phyloP scores from a whole-genome alignment of 2,797 vertebrate genomes.

The Tragopan temminckii region DNA sequence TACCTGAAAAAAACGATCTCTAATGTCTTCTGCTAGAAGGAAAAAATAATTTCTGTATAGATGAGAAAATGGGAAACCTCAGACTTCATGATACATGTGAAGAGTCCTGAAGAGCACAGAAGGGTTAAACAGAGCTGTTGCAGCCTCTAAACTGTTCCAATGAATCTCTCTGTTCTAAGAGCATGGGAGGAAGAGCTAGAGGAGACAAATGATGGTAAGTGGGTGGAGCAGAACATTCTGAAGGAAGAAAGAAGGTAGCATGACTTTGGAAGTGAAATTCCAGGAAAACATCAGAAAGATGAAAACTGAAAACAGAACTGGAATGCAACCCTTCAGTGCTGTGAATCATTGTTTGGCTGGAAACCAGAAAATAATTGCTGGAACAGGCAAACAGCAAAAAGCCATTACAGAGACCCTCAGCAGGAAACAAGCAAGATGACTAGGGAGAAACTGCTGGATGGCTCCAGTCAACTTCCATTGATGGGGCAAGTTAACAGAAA shows the following conservation, averaged over 20 bases:
- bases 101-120: slow-evolving; percentile 9
- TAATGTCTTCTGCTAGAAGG: neutral
- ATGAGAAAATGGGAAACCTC: neutral
- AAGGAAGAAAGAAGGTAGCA: neutral
- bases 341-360: slow-evolving; percentile 63
- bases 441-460: slow-evolving; percentile 44
- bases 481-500: neutral
- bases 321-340: slow-evolving; percentile 60
- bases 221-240: slow-evolving; percentile 22
- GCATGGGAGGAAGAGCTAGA: slow-evolving; percentile 9
- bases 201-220: slow-evolving; percentile 8
- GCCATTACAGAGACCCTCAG: slow-evolving; percentile 49
- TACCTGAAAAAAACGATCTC: neutral
- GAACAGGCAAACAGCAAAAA: slow-evolving; percentile 53
- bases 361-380: slow-evolving; percentile 69
- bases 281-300: slow-evolving; percentile 61
- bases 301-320: slow-evolving; percentile 59
- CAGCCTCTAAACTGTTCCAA: neutral
- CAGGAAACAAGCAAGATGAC: slow-evolving; percentile 35
- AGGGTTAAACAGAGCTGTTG: neutral
- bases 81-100: neutral
- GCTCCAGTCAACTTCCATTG: neutral
- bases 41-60: neutral
- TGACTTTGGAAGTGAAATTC: slow-evolving; percentile 39
- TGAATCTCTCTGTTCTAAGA: neutral